Evolutionary conservation across 2,888 invertebrate genomes (phyloP), one percentile per base, ranked within the genome.

Genomic region (Lithophane semibrunnea): DNA sequence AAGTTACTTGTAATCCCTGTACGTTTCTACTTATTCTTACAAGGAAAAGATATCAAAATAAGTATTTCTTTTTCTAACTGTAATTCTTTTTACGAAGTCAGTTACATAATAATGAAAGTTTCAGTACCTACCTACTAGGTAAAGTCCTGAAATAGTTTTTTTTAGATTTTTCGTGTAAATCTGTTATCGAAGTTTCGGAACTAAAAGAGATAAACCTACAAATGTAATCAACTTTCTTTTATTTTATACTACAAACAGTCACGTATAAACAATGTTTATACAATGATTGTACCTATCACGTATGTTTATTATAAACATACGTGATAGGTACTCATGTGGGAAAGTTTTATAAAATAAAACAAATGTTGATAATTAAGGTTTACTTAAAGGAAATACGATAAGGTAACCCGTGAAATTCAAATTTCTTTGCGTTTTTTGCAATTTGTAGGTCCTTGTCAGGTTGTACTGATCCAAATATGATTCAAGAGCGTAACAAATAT

Each of bases 61-160:
- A 68, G n/a, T 60, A 65, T 54, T 52, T 60, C 54, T 60, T 58
- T 68, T 52, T 58, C 8, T 3, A 61, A 75, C 71, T 71, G 16
- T 16, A 29, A 47, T 67, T 75, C 66, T 54, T 75, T 81, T 47
- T 58, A 64, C 47, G 42, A 68, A 81, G 54, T 81, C 60, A 71
- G 52, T 54, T 37, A 65, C 54, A 56, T 67, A 65, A 66, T 21
- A 58, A 76, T 54, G 71, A 63, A 76, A 80, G 80, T 68, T 76
- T 67, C 37, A 16, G 49, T 60, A 24, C 29, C 13, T 60, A 29
- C 29, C 13, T 56, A n/a, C 44, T 18, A n/a, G 21, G 16, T 67
- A 13, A 24, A 70, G 56, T 47, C 44, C 18, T 54, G 21, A 68
- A 71, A 76, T 65, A 49, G 52, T 63, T 61, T 24, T 67, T 75